Evolutionary conservation across 2,797 vertebrate genomes (phyloP).

Genomic region (Neosilurus mollespiculum): DNA sequence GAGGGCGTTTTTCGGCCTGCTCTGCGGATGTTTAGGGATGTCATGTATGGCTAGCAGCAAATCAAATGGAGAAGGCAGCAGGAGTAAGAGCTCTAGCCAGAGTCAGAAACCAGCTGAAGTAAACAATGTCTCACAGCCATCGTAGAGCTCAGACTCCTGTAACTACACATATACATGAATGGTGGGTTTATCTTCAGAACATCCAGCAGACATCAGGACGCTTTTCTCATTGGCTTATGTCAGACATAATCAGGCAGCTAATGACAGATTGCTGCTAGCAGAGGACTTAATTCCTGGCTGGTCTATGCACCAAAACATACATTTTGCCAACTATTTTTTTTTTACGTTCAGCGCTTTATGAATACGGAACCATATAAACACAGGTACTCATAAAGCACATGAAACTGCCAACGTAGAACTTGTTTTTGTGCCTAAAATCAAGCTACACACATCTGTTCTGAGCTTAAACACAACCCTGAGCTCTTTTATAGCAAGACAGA

Average conservation of each 20-base stretch:
- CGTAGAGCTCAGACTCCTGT: conserved; percentile 59
- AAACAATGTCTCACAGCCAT: conserved; percentile 18
- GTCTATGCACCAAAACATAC: not conserved
- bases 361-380: not conserved
- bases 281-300: not conserved
- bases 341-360: not conserved
- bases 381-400: not conserved
- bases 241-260: not conserved
- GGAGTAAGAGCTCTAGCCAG: conserved; percentile 90
- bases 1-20: conserved; percentile 84
- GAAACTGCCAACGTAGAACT: not conserved
- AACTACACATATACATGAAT: no score
- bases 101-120: conserved; percentile 75
- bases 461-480: not conserved
- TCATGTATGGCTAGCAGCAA: conserved; percentile 62
- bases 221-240: not conserved
- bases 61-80: conserved; percentile 74
- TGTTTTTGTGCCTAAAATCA: not conserved
- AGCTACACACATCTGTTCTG: not conserved
- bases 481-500: not conserved
- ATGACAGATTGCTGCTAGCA: not conserved
- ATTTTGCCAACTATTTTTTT: not conserved
- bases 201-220: not conserved
- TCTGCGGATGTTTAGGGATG: conserved; percentile 77
- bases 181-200: not conserved